A percentile compares a stretch with the other conserved stretches of the same genome.
Evolutionary conservation across 2,797 vertebrate species (phyloP).

Genomic region (Centropyge bicolor): DNA sequence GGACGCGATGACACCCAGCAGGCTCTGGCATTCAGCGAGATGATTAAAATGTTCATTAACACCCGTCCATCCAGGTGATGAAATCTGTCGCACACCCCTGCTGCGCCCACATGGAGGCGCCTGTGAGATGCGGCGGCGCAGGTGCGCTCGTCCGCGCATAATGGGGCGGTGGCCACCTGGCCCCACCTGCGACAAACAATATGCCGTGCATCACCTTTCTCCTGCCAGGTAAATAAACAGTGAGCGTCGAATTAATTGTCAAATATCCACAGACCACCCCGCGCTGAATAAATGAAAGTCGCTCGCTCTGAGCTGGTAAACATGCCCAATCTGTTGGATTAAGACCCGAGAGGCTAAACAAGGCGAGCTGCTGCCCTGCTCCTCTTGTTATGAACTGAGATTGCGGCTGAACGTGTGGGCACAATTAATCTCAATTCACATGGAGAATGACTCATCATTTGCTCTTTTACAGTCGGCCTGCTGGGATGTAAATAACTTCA

Average conservation of each 20-base stretch:
- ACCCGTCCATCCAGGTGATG: constrained; percentile 77
- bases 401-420: constrained; percentile 60
- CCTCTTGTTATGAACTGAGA: constrained; percentile 35
- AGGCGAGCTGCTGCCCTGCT: constrained; percentile 34
- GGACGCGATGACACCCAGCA: constrained; percentile 57
- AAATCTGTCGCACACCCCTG: constrained; percentile 68
- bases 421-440: constrained; percentile 70
- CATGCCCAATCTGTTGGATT: constrained; percentile 66
- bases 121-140: constrained; percentile 23
- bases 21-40: constrained; percentile 60
- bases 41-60: constrained; percentile 89
- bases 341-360: constrained; percentile 63
- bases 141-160: constrained; percentile 2
- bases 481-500: constrained; percentile 74
- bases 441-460: constrained; percentile 74
- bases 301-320: constrained; percentile 71
- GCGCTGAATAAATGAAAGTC: constrained; percentile 67
- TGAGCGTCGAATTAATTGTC: constrained; percentile 57
- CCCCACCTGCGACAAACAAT: constrained; percentile 62
- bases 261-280: constrained; percentile 48
- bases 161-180: constrained; percentile 73
- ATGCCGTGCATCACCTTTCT: constrained; percentile 64
- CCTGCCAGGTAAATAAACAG: constrained; percentile 72
- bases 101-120: constrained; percentile 53
- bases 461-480: constrained; percentile 73